phyloP scores from a whole-genome alignment of 2,888 invertebrate genomes.

The Drosophila longiperda region DNA sequence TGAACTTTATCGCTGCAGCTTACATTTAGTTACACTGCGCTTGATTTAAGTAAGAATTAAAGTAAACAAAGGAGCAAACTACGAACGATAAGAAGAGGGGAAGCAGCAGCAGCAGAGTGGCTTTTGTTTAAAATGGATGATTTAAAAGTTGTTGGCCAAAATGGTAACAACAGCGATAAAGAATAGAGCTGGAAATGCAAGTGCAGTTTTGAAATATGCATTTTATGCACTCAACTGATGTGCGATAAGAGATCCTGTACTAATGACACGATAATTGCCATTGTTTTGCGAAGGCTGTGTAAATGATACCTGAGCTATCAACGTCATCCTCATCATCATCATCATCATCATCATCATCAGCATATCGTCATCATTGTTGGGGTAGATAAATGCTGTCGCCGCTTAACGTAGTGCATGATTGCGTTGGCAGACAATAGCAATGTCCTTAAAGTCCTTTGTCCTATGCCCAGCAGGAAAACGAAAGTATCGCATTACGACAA shows the following conservation, averaged over 20 bases:
- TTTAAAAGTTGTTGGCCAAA: conserved; percentile 6
- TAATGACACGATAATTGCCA: conserved; percentile 72
- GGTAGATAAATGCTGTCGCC: conserved; percentile 57
- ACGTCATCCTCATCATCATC: background rate
- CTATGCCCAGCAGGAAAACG: conserved; percentile 23
- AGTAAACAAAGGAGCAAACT: conserved; percentile 4
- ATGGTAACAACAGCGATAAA: background rate
- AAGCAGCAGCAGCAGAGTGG: background rate
- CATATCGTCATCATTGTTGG: conserved; percentile 52
- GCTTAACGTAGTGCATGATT: conserved; percentile 64
- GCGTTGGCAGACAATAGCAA: conserved; percentile 43
- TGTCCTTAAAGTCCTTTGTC: conserved; percentile 43
- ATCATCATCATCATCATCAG: conserved; percentile 16
- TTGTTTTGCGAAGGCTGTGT: conserved; percentile 58
- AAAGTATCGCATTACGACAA: conserved; percentile 50
- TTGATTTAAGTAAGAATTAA: conserved; percentile 19
- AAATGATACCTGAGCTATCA: conserved; percentile 54
- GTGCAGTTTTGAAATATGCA: conserved; percentile 22
- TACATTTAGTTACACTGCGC: conserved; percentile 20
- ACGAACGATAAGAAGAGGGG: background rate
- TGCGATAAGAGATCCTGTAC: conserved; percentile 44
- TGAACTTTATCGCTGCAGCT: conserved; percentile 19
- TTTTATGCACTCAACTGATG: conserved; percentile 53
- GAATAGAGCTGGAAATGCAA: background rate
- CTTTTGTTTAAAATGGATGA: background rate